Evolutionary conservation across 2,888 invertebrate genomes (phyloP), one percentile per base, ranked within the genome.

Genomic region (Nephrocerus scutellatus): DNA sequence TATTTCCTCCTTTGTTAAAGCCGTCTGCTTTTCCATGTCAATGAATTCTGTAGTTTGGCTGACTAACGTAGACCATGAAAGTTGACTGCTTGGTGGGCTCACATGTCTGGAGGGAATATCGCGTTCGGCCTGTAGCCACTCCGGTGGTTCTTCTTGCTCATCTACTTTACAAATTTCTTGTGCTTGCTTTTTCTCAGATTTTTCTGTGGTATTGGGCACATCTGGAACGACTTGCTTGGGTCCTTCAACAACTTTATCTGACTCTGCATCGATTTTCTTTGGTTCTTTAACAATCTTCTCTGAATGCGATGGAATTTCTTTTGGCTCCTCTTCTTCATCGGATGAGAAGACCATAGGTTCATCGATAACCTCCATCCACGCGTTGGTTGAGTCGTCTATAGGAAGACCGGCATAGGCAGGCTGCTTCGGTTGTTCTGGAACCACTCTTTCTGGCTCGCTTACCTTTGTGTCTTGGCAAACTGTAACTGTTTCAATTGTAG

Each of bases 301-400:
- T n/a, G n/a, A n/a, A n/a, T n/a, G n/a, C n/a, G n/a, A n/a, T n/a
- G n/a, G n/a, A n/a, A n/a, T n/a, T n/a, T n/a, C n/a, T n/a, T 26
- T 20, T 10, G 21, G n/a, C 6, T n/a, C 5, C 36, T 44, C 42
- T 24, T 40, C 42, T 13, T 43, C 59, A 28, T 59, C 57, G 33
- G 38, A 38, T 10, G 48, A 46, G 13, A 47, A 29, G 1, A 30
- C 18, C 25, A 44, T 41, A n/a, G 46, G 39, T 18, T 47, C 49
- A 7, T 49, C 49, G n/a, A 47, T 21, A 10, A 47, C 56, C 36
- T 62, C 59, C 47, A 63, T 49, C 52, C 61, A 63, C 5, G 53
- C 38, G 29, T 47, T 51, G 30, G 55, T 41, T 4, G 54, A 42
- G 26, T 57, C 50, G 41, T 58, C 56, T 22, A 54, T 44, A 10